Evolutionary conservation across 2,113 vertebrate genomes (phyloP).

Genomic region (Peromyscus leucopus): DNA sequence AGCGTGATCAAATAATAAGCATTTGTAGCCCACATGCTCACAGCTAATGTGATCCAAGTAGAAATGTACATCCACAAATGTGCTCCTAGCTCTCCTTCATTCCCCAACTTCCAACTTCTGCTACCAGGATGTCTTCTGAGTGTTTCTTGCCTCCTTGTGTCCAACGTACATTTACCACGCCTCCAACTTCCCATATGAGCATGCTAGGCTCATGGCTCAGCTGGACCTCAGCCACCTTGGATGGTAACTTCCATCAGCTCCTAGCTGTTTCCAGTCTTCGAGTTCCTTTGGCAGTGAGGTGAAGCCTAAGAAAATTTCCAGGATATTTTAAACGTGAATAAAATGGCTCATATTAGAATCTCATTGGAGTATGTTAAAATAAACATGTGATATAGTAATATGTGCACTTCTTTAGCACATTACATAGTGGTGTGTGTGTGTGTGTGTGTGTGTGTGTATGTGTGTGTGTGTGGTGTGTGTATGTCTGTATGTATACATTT

Average conservation of each 20-base stretch:
- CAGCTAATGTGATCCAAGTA: not conserved
- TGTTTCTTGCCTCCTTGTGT: not conserved
- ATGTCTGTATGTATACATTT: not conserved
- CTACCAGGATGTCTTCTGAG: accelerated
- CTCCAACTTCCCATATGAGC: not conserved
- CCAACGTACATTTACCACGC: accelerated
- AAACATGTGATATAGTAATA: not conserved
- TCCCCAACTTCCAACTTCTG: not conserved
- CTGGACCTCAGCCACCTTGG: not conserved
- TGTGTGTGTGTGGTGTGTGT: not conserved
- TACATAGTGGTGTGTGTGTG: not conserved
- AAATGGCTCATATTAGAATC: not conserved
- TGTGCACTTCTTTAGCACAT: not conserved
- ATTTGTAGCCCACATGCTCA: not conserved
- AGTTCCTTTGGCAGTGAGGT: not conserved
- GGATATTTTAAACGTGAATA: not conserved
- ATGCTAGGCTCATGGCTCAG: not conserved
- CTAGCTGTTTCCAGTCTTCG: not conserved
- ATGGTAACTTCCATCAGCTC: not conserved
- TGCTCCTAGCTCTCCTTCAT: not conserved
- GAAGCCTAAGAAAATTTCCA: not conserved
- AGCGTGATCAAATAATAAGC: not conserved
- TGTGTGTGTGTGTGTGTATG: not conserved
- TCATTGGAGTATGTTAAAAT: not conserved
- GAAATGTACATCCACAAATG: not conserved